A percentile compares a stretch with the other conserved stretches of the same genome.
These are phyloP conservation scores for Heliconius hermathena DNA, from an alignment of 1,140 invertebrate genomes.

Conservation along the genomic window DNA sequence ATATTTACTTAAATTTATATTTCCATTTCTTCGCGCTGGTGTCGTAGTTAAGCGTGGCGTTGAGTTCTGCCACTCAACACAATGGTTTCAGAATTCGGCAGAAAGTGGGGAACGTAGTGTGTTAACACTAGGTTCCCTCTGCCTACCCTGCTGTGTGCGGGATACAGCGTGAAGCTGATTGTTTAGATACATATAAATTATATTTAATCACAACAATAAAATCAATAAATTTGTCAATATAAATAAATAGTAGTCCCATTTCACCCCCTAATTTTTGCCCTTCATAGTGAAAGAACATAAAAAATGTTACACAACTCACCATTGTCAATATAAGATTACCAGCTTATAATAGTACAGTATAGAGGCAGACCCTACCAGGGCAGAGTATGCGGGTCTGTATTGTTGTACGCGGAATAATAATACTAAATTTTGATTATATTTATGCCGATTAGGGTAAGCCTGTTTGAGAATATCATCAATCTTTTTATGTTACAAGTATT, in stretches of 20 bases:
- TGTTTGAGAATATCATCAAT: not conserved
- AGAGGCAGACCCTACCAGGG: constrained; percentile 55
- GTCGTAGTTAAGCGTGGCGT: too few relatives aligned
- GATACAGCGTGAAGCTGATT: too few relatives aligned
- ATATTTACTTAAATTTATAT: too few relatives aligned
- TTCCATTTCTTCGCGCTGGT: too few relatives aligned
- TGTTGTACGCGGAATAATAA: constrained; percentile 53
- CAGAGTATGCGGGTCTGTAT: constrained; percentile 59
- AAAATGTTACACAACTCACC: constrained; percentile 63
- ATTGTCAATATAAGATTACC: constrained; percentile 57
- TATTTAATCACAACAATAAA: not conserved
- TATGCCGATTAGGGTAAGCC: constrained; percentile 29
- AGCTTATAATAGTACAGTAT: constrained; percentile 58
- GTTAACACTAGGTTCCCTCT: too few relatives aligned
- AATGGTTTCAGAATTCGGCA: too few relatives aligned
- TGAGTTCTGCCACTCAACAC: too few relatives aligned
- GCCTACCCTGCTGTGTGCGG: too few relatives aligned
- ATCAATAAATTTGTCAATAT: constrained; percentile 53
- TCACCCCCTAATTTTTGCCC: constrained; percentile 57
- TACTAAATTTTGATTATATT: constrained; percentile 28
- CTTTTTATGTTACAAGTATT: not conserved
- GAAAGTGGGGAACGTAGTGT: too few relatives aligned
- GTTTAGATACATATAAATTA: too few relatives aligned
- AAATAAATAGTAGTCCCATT: constrained; percentile 39
- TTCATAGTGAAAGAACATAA: constrained; percentile 60